Evolutionary conservation across 1,140 invertebrate species (phyloP), one percentile per base, ranked within the genome.

Genomic region (Stegodyphus dumicola): DNA sequence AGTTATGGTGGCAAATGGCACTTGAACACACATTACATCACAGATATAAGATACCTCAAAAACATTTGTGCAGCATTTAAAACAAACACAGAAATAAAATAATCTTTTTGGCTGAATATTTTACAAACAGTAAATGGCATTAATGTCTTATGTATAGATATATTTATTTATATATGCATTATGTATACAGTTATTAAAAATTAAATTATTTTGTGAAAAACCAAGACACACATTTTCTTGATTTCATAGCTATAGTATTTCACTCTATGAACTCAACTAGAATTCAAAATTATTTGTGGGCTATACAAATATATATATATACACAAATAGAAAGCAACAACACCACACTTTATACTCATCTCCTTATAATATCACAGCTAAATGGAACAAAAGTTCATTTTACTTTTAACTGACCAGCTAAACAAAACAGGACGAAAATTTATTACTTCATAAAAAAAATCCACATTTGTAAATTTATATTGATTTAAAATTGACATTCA

Each of bases 21-120:
- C 81, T 85, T 85, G 73, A 76, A 85, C 81, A 85, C 74, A 85
- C 81, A 75, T 56, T 33, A 85, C 81, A 85, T 85, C 81, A 85
- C 81, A 85, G 81, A 85, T 75, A 83, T 75, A 85, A 76, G 71
- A 76, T 67, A 85, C 74, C 77, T 77, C 81, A 77, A 85, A 84
- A 74, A 85, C 71, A 67, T 64, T 85, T 85, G 81, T 85, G 81
- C 81, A 85, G 73, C 73, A 76, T 56, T 83, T 77, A 51, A 85
- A 85, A 85, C 73, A 75, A 85, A 85, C 65, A 76, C 33, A 15
- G 53, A 85, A 85, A 85, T 76, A 85, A 85, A 76, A 85, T 83
- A 75, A 49, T 60, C 64, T 73, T 85, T 77, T 85, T 53, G 54
- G 81, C 66, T 76, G 64, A 10, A 83, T 77, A 67, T 69, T 85